phyloP scores from a whole-genome alignment of 30 jellyfish, hydroid and myxozoan species.

The Morbakka virulenta region DNA sequence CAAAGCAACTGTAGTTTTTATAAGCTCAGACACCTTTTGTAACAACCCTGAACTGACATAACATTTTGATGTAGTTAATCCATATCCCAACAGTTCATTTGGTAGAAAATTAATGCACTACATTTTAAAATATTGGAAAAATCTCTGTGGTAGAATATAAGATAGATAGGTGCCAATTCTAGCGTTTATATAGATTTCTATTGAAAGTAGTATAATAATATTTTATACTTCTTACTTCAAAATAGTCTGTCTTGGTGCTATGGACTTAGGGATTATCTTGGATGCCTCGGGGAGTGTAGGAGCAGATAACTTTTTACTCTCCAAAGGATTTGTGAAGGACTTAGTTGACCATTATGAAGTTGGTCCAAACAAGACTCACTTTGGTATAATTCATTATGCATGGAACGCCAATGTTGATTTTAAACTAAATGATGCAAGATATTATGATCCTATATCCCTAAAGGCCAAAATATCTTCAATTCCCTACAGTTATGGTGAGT shows the following conservation, averaged over 20 bases:
- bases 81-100: too few relatives aligned
- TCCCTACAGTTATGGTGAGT: constrained; percentile 46
- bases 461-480: constrained; percentile 42
- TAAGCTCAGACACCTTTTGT: too few relatives aligned
- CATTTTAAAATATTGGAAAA: too few relatives aligned
- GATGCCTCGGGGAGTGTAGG: constrained; percentile 92
- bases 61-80: too few relatives aligned
- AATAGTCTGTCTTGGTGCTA: constrained; percentile 67
- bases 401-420: constrained; percentile 59
- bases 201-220: too few relatives aligned
- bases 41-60: too few relatives aligned
- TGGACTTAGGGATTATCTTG: constrained; percentile 77
- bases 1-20: too few relatives aligned
- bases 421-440: constrained; percentile 29
- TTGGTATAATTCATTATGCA: constrained; percentile 79
- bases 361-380: constrained; percentile 66
- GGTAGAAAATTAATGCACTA: too few relatives aligned
- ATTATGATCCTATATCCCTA: constrained; percentile 36
- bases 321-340: constrained; percentile 48
- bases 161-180: too few relatives aligned
- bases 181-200: too few relatives aligned
- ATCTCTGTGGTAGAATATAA: too few relatives aligned
- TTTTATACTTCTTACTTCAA: too few relatives aligned
- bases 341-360: constrained; percentile 48
- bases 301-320: constrained; percentile 41